Base-by-base conservation (phyloP, 2,113 vertebrate species). In the Heterotilapia buettikoferi region DNA sequence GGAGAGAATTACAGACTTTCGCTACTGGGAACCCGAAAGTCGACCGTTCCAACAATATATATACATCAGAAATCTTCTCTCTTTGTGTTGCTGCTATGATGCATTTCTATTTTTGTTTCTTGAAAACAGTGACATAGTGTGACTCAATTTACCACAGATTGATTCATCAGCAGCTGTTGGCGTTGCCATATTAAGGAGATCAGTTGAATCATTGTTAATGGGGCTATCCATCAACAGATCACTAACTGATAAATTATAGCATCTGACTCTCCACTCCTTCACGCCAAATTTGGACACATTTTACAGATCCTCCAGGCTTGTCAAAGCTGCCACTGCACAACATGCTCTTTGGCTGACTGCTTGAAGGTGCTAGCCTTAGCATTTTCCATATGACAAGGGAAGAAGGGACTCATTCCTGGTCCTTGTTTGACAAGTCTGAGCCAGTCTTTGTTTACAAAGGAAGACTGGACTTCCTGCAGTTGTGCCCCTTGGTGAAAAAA, bases 161-260 rank as follows among this genome's bases (percentile, higher is more conserved):
- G 29, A 88, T 92, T 90, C 68, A 71, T 86, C 84, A 84, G 50
- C 47, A 9, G 85, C 84, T 92, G 59, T 57, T 63, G 26, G 80
- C 38, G 76, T 95, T 61, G 78, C 76, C 87, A 84, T 78, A 84
- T 81, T 50, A 87, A 90, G 54, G 59, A 83, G 84, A 94, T 92
- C 87, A 86, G 91, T 92, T 87, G 79, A 91, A 88, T 91, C 83
- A 68, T 90, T 89, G 36, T 56, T 91, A 93, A 95, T 92, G 92
- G 91, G 91, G 80, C 78, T 24, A 91, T 96, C 90, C 90, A 90
- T 95, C 94, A 94, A 68, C 52, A 9, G 53, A 91, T 92, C 83
- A 36, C 88, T 90, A 85, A 84, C 87, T 52, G 66, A 92, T 89
- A 68, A 88, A 92, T 94, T 87, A 88, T 43, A 86, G 85, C 53